phyloP scores from a whole-genome alignment of 2,888 invertebrate genomes.

The Autographa pulchrina region DNA sequence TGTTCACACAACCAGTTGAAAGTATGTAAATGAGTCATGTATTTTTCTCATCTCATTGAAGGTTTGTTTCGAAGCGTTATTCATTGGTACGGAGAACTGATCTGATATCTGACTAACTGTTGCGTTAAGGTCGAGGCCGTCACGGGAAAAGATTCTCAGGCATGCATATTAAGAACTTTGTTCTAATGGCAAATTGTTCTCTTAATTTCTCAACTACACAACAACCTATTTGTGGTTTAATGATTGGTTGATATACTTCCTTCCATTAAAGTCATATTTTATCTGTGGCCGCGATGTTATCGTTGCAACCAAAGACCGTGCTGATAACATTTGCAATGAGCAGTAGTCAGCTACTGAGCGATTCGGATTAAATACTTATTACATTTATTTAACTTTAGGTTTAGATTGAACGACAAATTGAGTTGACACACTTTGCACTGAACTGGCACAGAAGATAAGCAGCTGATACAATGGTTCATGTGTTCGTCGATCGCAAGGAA shows the following conservation, averaged over 20 bases:
- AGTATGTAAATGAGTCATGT: slow-evolving; percentile 59
- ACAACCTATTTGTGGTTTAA: slow-evolving; percentile 15
- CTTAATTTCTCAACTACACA: slow-evolving; percentile 48
- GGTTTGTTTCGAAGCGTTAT: slow-evolving; percentile 66
- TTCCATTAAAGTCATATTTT: background rate
- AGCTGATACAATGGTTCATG: slow-evolving; percentile 16
- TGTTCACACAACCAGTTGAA: slow-evolving; percentile 45
- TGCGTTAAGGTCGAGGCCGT: slow-evolving; percentile 77
- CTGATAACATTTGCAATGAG: background rate
- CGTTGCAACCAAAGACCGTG: background rate
- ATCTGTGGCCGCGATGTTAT: background rate
- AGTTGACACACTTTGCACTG: background rate
- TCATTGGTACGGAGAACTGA: slow-evolving; percentile 77
- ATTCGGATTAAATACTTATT: background rate
- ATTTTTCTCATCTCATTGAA: slow-evolving; percentile 52
- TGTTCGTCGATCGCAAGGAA: slow-evolving; percentile 31
- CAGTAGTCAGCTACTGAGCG: background rate
- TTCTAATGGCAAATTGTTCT: slow-evolving; percentile 68
- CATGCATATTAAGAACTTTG: slow-evolving; percentile 73
- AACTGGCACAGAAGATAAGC: slow-evolving; percentile 8
- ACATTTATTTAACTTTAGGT: background rate
- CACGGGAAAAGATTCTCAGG: slow-evolving; percentile 84
- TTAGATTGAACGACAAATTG: background rate
- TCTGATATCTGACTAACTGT: slow-evolving; percentile 72
- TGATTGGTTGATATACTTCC: slow-evolving; percentile 25